phyloP scores from a whole-genome alignment of 2,113 vertebrate genomes.

The Numenius arquata region DNA sequence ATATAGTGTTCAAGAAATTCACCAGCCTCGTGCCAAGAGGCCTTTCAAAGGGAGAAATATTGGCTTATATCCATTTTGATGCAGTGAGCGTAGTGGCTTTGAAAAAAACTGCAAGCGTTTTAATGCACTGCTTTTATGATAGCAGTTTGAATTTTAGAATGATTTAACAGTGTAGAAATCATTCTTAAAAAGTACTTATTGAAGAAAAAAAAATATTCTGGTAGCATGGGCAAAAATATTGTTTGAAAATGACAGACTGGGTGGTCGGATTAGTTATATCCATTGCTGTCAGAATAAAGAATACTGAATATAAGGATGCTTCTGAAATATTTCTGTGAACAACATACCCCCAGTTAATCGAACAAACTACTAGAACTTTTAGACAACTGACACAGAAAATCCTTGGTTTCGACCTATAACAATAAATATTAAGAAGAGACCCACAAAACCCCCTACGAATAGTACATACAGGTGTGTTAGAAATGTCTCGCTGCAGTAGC shows the following conservation, averaged over 20 bases:
- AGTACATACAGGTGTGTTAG: not conserved
- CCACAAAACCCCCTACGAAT: not conserved
- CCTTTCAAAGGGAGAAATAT: slow-evolving; percentile 10
- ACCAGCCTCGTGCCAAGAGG: not conserved
- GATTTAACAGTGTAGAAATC: not conserved
- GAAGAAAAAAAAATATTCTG: not conserved
- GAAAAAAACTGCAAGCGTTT: not conserved
- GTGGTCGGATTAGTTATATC: not conserved
- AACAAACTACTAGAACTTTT: not conserved
- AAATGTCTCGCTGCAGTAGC: not conserved
- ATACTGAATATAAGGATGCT: not conserved
- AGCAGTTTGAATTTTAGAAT: not conserved
- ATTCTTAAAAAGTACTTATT: not conserved
- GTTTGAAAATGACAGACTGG: not conserved
- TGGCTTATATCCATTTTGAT: not conserved
- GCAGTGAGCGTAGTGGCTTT: not conserved
- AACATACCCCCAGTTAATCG: not conserved
- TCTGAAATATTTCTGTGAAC: not conserved
- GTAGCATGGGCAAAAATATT: not conserved
- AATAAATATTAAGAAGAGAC: not conserved
- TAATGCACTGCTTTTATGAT: not conserved
- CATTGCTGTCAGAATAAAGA: not conserved
- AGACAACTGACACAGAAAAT: not conserved
- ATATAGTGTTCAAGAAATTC: slow-evolving; percentile 16
- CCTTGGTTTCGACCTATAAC: rapidly evolving